Base-by-base conservation (phyloP, 2,113 vertebrate species). In the Cyanistes caeruleus region DNA sequence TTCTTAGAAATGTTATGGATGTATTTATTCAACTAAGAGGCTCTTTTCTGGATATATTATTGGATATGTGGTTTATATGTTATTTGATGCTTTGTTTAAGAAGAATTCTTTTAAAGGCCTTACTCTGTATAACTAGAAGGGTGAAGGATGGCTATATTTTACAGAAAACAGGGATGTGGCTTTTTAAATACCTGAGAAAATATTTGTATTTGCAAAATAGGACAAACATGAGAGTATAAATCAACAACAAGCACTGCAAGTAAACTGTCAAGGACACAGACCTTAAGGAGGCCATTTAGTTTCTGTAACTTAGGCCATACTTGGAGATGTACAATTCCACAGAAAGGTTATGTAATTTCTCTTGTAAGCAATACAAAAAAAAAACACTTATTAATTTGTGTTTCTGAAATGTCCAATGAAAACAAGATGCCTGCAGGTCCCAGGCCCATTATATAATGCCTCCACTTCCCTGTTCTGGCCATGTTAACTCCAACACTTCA, bases 101-200 rank as follows among this genome's bases (percentile, higher is more conserved):
- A 22, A 9, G 7, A 52, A 49, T 24, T 74, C 25, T 70, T 87
- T 70, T 37, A 44, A 88, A 70, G 39, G 19, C 20, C 85, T 85
- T 79, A 70, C 39, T 89, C 39, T 48, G 21, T 35, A 15, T 55
- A 81, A 73, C 33, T 72, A 58, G 18, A 80, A 87, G 19, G 7
- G 21, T 43, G 16, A 88, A 21, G 11, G 15, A 80, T 51, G 31
- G 19, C 33, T 56, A 2, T 48, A 75, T 79, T 76, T 90, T 62
- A 77, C 43, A 52, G 41, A 59, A 52, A 84, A 89, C 14, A 67
- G 35, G 39, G 44, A 64, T 68, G 56, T 75, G 73, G 52, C 22
- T 89, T 92, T 84, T 84, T 68, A 87, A 92, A 84, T 94, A 94
- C 77, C 64, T 89, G 48, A 75, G 74, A 77, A 89, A 94, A 94